Percentiles rank a stretch among this genome's conserved stretches.
phyloP scores from a whole-genome alignment of 2,113 vertebrate genomes.

The Phylloscopus trochiloides region DNA sequence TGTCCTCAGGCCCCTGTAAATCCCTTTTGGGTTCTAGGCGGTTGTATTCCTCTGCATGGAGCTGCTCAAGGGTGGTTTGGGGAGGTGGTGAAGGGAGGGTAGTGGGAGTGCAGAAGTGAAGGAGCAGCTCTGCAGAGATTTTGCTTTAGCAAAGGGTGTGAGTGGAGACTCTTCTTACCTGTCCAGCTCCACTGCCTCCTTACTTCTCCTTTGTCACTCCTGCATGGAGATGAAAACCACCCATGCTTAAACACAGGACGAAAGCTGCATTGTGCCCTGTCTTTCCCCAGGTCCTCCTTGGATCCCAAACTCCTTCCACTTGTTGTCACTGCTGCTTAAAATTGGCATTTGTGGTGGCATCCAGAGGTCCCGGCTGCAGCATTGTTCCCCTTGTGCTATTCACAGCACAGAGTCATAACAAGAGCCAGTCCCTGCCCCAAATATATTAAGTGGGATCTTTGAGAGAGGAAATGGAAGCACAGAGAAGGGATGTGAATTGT shows the following conservation, averaged over 20 bases:
- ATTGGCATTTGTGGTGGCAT: constrained; percentile 28
- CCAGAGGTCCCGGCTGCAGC: background rate
- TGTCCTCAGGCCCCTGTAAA: background rate
- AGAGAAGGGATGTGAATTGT: constrained; percentile 52
- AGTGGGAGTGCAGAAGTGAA: background rate
- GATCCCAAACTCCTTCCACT: background rate
- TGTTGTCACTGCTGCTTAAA: constrained; percentile 38
- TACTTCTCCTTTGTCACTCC: background rate
- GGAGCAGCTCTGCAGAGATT: background rate
- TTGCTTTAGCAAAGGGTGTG: background rate
- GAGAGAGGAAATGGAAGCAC: constrained; percentile 51
- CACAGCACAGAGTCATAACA: constrained; percentile 28
- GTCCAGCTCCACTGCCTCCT: background rate
- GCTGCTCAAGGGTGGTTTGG: background rate
- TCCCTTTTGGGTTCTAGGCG: background rate
- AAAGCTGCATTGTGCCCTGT: background rate
- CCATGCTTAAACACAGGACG: background rate
- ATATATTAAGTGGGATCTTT: constrained; percentile 48
- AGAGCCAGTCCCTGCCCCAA: constrained; percentile 38
- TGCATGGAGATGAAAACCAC: background rate
- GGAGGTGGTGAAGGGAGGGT: background rate
- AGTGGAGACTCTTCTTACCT: background rate
- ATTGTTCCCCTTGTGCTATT: constrained; percentile 53
- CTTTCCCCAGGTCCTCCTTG: constrained; percentile 8
- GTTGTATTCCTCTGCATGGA: background rate